phyloP scores from a whole-genome alignment of 2,797 vertebrate genomes.

The Cirrhinus mrigala region DNA sequence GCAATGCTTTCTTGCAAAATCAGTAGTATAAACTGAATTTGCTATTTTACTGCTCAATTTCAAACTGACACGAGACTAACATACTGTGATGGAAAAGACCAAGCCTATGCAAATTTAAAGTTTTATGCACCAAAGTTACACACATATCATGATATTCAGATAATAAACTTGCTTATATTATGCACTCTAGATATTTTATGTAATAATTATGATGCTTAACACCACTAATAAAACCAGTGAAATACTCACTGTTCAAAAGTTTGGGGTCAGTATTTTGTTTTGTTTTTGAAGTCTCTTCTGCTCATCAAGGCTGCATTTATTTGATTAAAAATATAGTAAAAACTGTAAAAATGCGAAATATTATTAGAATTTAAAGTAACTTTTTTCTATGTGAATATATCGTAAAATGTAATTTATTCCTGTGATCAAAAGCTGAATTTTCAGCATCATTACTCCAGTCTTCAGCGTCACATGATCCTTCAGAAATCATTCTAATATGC shows the following conservation, averaged over 20 bases:
- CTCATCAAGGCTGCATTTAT: background rate
- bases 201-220: background rate
- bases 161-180: background rate
- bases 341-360: background rate
- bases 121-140: background rate
- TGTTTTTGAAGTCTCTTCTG: background rate
- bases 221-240: background rate
- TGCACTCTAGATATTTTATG: background rate
- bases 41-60: background rate
- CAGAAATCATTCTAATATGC: background rate
- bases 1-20: background rate
- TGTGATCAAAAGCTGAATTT: background rate
- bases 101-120: background rate
- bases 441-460: background rate
- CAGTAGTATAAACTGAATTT: background rate
- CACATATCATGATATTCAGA: background rate
- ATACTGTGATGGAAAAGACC: background rate
- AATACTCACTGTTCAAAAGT: background rate
- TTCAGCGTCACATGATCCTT: background rate
- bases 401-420: rapidly evolving
- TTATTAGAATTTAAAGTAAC: background rate
- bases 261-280: no score
- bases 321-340: background rate
- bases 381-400: background rate
- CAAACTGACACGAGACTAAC: no score